A percentile compares a stretch with the other conserved stretches of the same genome.
These are phyloP conservation scores for Vidua macroura DNA, from an alignment of 2,113 vertebrate genomes.

Conservation along the genomic window DNA sequence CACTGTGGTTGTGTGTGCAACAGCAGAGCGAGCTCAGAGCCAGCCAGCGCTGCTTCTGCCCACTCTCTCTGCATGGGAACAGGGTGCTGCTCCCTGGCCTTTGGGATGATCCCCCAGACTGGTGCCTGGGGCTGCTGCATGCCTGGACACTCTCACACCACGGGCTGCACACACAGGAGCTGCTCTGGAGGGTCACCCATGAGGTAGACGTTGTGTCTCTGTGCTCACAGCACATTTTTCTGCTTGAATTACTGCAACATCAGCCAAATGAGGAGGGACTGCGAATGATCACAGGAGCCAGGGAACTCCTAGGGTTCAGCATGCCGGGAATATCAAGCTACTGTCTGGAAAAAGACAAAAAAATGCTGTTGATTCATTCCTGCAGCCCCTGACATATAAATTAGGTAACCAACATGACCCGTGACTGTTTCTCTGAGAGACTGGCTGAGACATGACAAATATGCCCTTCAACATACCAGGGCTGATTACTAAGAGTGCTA, in stretches of 20 bases:
- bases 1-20: neutral
- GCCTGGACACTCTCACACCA: rapidly evolving
- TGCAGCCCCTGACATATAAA: slow-evolving; percentile 62
- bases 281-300: neutral
- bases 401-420: slow-evolving; percentile 63
- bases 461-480: slow-evolving; percentile 54
- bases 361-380: slow-evolving; percentile 29
- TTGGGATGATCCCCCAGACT: rapidly evolving
- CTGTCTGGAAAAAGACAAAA: slow-evolving; percentile 38
- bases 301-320: slow-evolving; percentile 45
- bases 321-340: neutral
- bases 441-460: slow-evolving; percentile 63
- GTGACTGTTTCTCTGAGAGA: slow-evolving; percentile 45
- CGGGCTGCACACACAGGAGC: rapidly evolving
- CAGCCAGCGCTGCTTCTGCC: neutral
- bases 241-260: slow-evolving; percentile 11
- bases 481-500: neutral
- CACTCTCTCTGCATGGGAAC: neutral
- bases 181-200: neutral
- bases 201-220: rapidly evolving
- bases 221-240: neutral
- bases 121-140: neutral
- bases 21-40: neutral
- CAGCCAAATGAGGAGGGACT: slow-evolving; percentile 17
- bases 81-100: neutral